Conservation (phyloP, 2,888 invertebrate species). For the Idaea dimidiata region DNA sequence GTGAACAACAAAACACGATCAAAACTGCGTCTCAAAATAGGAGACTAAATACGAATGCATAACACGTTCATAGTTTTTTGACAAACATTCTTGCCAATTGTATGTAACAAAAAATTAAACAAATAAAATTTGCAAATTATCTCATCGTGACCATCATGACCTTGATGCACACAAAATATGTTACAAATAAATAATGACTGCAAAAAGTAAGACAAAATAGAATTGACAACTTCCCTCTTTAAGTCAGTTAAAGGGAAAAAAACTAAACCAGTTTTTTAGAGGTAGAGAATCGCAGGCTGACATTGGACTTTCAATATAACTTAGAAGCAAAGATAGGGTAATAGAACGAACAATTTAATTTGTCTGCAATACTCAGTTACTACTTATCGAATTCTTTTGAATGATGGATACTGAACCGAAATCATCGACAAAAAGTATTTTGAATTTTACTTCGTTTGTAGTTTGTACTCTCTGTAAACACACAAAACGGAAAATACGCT, state of each 20-base stretch:
- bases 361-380: neutral
- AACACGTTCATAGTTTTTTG: too few species aligned
- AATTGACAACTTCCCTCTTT: too few species aligned
- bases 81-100: neutral
- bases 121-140: neutral
- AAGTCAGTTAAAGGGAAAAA: too few species aligned
- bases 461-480: too few species aligned
- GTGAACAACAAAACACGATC: too few species aligned
- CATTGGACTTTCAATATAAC: neutral
- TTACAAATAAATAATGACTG: neutral
- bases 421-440: neutral
- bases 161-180: neutral
- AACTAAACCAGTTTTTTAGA: neutral
- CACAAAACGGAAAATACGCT: too few species aligned
- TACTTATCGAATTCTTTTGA: neutral
- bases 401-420: neutral
- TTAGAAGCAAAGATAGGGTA: neutral
- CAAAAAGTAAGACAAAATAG: neutral
- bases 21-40: too few species aligned
- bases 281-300: neutral
- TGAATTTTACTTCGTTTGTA: neutral
- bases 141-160: neutral
- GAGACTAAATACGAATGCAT: too few species aligned
- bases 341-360: neutral
- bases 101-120: neutral